These are phyloP conservation scores for Falco biarmicus DNA, from an alignment of 2,797 vertebrate genomes.

Conservation along the genomic window DNA sequence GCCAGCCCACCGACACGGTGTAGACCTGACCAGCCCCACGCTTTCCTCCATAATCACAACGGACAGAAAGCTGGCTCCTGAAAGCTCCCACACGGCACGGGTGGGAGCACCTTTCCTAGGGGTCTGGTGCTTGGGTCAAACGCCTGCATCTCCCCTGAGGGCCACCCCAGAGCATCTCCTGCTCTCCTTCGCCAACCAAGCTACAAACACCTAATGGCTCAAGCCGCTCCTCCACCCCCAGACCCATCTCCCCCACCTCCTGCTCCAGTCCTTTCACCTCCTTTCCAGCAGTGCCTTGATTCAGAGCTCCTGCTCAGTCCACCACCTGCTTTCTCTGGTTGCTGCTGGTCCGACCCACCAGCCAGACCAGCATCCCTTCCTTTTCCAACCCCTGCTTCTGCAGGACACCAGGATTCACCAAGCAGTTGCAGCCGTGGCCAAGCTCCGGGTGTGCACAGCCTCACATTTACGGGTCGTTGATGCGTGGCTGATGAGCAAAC, in stretches of 20 bases:
- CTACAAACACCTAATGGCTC: rapidly evolving
- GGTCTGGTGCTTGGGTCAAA: neutral
- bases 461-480: rapidly evolving
- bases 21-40: neutral
- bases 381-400: neutral
- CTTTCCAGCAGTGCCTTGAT: neutral
- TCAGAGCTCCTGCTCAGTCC: neutral
- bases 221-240: neutral
- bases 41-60: neutral
- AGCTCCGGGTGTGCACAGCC: neutral
- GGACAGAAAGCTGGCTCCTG: neutral
- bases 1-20: rapidly evolving
- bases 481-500: neutral
- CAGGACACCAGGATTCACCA: rapidly evolving
- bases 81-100: rapidly evolving
- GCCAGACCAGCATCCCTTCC: neutral
- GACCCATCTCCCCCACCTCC: neutral
- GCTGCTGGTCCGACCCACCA: neutral
- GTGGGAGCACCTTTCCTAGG: neutral
- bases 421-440: neutral
- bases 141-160: neutral
- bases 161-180: neutral
- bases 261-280: neutral
- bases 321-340: neutral
- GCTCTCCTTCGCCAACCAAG: neutral